Conservation (phyloP, 2,888 invertebrate species). For the Mythimna loreyi region DNA sequence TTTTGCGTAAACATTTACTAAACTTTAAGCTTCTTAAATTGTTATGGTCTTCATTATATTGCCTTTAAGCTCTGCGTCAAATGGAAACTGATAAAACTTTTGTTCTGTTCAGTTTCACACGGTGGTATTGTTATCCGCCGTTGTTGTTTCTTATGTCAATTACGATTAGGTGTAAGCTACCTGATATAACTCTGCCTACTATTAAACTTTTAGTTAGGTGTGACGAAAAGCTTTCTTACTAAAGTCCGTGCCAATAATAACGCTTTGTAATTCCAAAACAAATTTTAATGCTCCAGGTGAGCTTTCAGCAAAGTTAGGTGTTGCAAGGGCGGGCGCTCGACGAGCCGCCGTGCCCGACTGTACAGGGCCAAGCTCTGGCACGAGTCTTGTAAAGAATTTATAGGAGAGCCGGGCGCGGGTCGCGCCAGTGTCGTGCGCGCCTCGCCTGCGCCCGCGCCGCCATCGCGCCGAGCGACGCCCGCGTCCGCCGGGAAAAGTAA, state of each 20-base stretch:
- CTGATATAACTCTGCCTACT: neutral
- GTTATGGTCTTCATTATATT: conserved; percentile 28
- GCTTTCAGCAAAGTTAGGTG: conserved; percentile 27
- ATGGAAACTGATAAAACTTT: neutral
- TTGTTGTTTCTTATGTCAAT: neutral
- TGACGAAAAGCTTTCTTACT: no score
- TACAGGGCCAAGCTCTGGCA: conserved; percentile 86
- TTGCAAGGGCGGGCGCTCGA: conserved; percentile 72
- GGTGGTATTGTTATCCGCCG: conserved; percentile 1
- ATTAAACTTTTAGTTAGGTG: neutral
- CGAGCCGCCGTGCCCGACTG: conserved; percentile 75
- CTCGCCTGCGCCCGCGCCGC: conserved; percentile 68
- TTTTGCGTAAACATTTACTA: conserved; percentile 28
- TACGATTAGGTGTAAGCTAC: neutral
- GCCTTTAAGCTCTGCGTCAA: neutral
- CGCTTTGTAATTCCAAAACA: neutral
- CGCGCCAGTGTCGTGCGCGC: conserved; percentile 75
- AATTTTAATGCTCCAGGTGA: neutral
- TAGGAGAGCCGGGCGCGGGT: conserved; percentile 84
- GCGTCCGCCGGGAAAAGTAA: conserved; percentile 75
- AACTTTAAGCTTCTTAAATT: neutral
- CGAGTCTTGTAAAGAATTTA: conserved; percentile 89
- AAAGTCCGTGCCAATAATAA: neutral
- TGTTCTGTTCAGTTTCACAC: conserved; percentile 4
- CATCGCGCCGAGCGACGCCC: conserved; percentile 44